Conservation (phyloP, 2,888 invertebrate genomes). For the Leptinotarsa haldemani region DNA sequence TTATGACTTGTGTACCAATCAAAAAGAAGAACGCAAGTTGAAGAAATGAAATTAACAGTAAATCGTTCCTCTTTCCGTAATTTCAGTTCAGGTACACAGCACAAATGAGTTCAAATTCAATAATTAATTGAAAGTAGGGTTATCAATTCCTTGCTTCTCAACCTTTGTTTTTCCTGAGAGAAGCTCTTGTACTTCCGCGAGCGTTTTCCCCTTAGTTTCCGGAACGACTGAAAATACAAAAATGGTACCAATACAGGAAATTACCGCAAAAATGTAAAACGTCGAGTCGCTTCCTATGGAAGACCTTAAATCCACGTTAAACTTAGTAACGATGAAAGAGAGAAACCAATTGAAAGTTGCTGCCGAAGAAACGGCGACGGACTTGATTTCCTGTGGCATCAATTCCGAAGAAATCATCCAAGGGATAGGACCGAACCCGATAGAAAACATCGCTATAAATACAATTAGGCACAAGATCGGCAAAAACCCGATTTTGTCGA, state of each 20-base stretch:
- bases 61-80: not conserved
- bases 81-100: conserved; percentile 26
- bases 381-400: conserved; percentile 82
- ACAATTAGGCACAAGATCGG: conserved; percentile 79
- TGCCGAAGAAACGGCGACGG: conserved; percentile 79
- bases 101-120: conserved; percentile 12
- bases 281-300: conserved; percentile 73
- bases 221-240: conserved; percentile 78
- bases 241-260: conserved; percentile 73
- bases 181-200: conserved; percentile 52
- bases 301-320: conserved; percentile 71
- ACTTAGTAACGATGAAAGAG: conserved; percentile 83
- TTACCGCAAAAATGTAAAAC: conserved; percentile 79
- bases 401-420: conserved; percentile 88
- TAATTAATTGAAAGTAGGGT: conserved; percentile 46
- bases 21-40: not conserved
- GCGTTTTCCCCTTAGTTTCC: conserved; percentile 75
- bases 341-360: conserved; percentile 85
- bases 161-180: conserved; percentile 35
- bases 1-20: not conserved
- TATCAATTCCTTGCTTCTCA: conserved; percentile 48
- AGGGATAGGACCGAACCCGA: conserved; percentile 89
- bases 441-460: conserved; percentile 82
- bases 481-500: conserved; percentile 75
- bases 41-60: not conserved